These are phyloP conservation scores for Leucoraja erinaceus DNA, from an alignment of 2,113 vertebrate species.

Conservation along the genomic window DNA sequence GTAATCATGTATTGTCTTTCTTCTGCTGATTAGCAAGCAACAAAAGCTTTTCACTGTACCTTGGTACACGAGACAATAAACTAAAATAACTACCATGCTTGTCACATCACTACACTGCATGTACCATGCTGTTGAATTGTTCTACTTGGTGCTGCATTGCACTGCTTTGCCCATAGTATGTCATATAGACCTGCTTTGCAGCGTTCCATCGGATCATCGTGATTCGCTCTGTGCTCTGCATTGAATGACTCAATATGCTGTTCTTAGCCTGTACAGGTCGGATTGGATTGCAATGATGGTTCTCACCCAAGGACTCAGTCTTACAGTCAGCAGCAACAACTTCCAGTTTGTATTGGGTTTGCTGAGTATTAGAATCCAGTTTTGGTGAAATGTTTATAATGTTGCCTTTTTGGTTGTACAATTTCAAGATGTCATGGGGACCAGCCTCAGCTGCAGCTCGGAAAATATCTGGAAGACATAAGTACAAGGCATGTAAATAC, in stretches of 20 bases:
- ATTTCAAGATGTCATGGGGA: constrained; percentile 64
- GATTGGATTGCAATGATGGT: neutral
- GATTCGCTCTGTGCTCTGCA: neutral
- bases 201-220: too few relatives aligned
- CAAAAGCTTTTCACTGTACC: too few relatives aligned
- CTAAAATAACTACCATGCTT: too few relatives aligned
- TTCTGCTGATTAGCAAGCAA: too few relatives aligned
- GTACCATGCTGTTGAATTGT: neutral
- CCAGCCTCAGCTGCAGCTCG: constrained; percentile 62
- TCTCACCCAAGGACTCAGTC: constrained; percentile 58
- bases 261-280: neutral
- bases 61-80: too few relatives aligned
- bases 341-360: constrained; percentile 61
- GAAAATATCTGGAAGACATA: constrained; percentile 56
- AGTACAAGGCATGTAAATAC: neutral
- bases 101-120: too few relatives aligned
- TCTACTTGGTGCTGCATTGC: neutral
- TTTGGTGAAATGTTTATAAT: constrained; percentile 65
- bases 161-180: neutral
- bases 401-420: constrained; percentile 64
- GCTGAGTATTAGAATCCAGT: constrained; percentile 55
- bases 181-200: neutral
- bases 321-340: constrained; percentile 64
- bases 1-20: too few relatives aligned
- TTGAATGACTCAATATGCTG: neutral